Evolutionary conservation across 2,113 vertebrate genomes (phyloP).

Genomic region (Terrapene triunguis): DNA sequence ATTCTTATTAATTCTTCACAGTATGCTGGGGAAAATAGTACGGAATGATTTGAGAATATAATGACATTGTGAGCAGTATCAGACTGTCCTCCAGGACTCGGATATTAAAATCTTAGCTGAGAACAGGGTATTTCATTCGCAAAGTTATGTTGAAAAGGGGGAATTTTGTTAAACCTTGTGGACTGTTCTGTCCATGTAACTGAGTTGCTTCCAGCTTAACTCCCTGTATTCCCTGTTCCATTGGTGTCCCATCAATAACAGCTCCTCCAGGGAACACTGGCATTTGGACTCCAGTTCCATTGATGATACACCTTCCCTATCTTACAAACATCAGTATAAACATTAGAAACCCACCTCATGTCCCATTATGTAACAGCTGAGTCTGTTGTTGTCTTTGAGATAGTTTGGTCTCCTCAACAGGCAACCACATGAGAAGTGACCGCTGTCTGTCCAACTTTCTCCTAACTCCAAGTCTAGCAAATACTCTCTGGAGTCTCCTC

Average conservation of each 20-base stretch:
- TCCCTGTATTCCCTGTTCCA: not conserved
- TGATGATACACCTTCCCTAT: not conserved
- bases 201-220: not conserved
- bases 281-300: no score
- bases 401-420: no score
- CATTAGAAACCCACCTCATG: not conserved
- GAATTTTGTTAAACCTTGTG: no score
- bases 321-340: not conserved
- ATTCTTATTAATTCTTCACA: not conserved
- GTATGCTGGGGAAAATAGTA: not conserved
- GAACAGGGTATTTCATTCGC: no score
- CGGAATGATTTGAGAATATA: not conserved
- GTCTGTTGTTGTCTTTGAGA: not conserved
- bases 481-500: no score
- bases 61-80: not conserved
- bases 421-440: no score
- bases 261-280: not conserved
- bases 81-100: not conserved
- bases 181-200: not conserved
- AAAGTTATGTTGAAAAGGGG: no score
- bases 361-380: no score
- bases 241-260: not conserved
- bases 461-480: no score
- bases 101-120: not conserved
- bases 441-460: no score